Conservation (phyloP, 2,888 invertebrate species). For the Ommatoiulus sabulosus region DNA sequence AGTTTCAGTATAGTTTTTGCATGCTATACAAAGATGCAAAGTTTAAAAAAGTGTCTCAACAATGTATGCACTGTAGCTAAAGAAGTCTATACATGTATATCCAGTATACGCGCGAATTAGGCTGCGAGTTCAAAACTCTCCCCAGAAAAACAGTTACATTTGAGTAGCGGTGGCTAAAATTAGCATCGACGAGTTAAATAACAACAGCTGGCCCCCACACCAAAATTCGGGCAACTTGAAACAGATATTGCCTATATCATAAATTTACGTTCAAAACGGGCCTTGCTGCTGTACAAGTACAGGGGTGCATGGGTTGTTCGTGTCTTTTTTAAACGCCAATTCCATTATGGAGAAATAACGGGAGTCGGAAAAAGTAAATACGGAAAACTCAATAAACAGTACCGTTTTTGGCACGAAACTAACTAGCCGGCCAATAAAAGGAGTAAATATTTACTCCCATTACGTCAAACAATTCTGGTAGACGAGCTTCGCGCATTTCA, state of each 20-base stretch:
- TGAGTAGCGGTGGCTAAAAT: neutral
- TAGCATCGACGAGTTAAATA: conserved; percentile 31
- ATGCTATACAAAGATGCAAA: neutral
- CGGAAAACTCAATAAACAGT: neutral
- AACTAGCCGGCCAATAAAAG: conserved; percentile 17
- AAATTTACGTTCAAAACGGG: neutral
- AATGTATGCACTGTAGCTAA: neutral
- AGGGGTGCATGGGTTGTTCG: neutral
- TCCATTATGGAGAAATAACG: conserved; percentile 11
- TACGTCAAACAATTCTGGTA: neutral
- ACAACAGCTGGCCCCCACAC: conserved; percentile 36
- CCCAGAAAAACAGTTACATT: neutral
- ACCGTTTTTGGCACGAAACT: neutral
- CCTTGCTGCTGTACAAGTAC: neutral
- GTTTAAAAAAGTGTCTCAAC: neutral
- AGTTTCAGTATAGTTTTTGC: neutral
- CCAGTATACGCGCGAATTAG: neutral
- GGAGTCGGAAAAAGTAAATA: neutral
- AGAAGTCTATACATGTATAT: neutral
- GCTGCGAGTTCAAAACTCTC: conserved; percentile 1
- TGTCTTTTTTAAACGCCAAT: conserved; percentile 7
- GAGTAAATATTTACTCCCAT: conserved; percentile 8
- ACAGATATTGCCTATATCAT: conserved; percentile 4
- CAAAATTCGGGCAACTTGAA: conserved; percentile 27
- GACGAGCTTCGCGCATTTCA: neutral